A percentile compares a stretch with the other conserved stretches of the same genome.
These are phyloP conservation scores for Drosophila stalkeri DNA, from an alignment of 2,888 invertebrate species.

Conservation along the genomic window DNA sequence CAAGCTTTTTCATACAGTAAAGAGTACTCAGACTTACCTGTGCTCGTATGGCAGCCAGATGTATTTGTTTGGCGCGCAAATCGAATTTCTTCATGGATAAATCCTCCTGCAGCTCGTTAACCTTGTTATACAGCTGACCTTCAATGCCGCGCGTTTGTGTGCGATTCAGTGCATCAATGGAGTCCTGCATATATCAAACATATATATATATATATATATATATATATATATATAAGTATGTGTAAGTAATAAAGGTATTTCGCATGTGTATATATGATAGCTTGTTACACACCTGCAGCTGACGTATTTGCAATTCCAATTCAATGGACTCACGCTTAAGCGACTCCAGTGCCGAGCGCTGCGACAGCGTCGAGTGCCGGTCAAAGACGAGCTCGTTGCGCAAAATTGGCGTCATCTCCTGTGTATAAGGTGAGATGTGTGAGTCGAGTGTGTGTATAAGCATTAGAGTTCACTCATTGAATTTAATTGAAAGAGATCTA, in stretches of 20 bases:
- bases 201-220: neutral
- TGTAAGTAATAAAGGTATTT: neutral
- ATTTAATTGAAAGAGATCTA: neutral
- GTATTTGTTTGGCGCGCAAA: slow-evolving; percentile 95
- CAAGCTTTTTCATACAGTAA: slow-evolving; percentile 39
- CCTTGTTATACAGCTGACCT: slow-evolving; percentile 94
- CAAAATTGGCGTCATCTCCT: slow-evolving; percentile 91
- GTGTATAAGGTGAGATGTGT: neutral
- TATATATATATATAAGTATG: neutral
- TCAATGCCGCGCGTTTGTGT: slow-evolving; percentile 92
- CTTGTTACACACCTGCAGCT: slow-evolving; percentile 87
- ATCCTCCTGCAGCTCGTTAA: slow-evolving; percentile 97
- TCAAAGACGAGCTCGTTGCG: slow-evolving; percentile 94
- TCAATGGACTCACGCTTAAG: slow-evolving; percentile 93
- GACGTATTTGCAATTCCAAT: slow-evolving; percentile 94
- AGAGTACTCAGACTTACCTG: slow-evolving; percentile 89
- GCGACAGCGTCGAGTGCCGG: slow-evolving; percentile 89
- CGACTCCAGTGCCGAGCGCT: slow-evolving; percentile 91
- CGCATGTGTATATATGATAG: slow-evolving; percentile 64
- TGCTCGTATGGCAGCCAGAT: slow-evolving; percentile 94
- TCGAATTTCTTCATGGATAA: slow-evolving; percentile 97
- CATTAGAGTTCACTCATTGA: slow-evolving; percentile 4
- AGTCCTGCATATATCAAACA: slow-evolving; percentile 87
- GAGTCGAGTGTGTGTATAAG: no score
- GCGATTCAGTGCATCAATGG: slow-evolving; percentile 92